Conservation (phyloP, 2,888 invertebrate species). For the Oscheius myriophilus region DNA sequence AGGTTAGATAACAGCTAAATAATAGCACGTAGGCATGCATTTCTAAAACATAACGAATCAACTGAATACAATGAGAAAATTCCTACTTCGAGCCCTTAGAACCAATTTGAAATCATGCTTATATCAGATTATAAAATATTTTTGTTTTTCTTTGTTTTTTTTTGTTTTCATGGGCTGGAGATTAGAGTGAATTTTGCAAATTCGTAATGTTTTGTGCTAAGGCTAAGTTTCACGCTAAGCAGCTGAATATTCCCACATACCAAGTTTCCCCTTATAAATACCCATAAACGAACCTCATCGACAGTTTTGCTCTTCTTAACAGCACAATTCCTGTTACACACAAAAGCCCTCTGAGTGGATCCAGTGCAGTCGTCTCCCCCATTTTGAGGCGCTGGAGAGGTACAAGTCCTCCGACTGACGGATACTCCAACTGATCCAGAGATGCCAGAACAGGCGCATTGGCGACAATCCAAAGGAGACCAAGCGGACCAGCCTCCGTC, state of each 20-base stretch:
- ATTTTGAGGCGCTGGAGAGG: conserved; percentile 66
- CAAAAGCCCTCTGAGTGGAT: conserved; percentile 55
- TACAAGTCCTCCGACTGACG: conserved; percentile 58
- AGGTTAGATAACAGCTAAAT: no score
- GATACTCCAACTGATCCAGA: conserved; percentile 35
- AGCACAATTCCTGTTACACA: conserved; percentile 62
- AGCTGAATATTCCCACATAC: no score
- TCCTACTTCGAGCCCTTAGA: no score
- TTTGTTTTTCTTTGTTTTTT: no score
- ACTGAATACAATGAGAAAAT: no score
- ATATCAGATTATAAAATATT: no score
- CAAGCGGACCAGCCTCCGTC: conserved; percentile 69
- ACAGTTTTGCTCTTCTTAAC: conserved; percentile 49
- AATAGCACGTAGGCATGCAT: no score
- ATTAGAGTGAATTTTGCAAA: no score
- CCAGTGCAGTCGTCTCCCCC: conserved; percentile 68
- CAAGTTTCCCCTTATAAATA: neutral
- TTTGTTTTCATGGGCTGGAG: no score
- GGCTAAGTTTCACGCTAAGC: neutral
- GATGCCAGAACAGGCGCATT: conserved; percentile 64
- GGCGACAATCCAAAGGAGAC: conserved; percentile 58
- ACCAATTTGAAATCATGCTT: no score
- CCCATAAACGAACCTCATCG: conserved; percentile 60
- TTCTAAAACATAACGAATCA: no score
- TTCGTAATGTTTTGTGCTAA: neutral